Percentiles rank a stretch among this genome's conserved stretches.
phyloP scores from a whole-genome alignment of 2,113 vertebrate genomes.

The Nipponia nippon region DNA sequence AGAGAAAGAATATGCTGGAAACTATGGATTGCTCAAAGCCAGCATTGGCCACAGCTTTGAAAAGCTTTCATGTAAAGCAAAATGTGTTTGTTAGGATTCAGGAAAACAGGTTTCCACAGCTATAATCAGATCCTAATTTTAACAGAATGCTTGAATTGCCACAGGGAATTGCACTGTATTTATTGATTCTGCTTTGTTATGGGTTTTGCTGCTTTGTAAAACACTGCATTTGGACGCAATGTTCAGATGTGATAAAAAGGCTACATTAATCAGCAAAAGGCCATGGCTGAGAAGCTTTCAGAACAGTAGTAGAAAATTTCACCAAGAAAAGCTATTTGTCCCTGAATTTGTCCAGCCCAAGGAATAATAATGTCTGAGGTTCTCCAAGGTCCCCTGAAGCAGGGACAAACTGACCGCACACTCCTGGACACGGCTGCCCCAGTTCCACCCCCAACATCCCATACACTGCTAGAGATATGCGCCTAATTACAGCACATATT shows the following conservation, averaged over 20 bases:
- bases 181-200: slow-evolving; percentile 64
- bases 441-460: not conserved
- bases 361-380: not conserved
- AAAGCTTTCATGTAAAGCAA: slow-evolving; percentile 51
- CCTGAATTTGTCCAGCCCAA: not conserved
- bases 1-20: not conserved
- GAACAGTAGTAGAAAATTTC: not conserved
- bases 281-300: slow-evolving; percentile 16
- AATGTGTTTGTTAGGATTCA: slow-evolving; percentile 43
- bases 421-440: not conserved
- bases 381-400: not conserved
- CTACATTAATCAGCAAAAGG: slow-evolving; percentile 51
- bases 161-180: slow-evolving; percentile 46
- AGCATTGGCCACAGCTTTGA: not conserved
- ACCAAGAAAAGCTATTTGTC: not conserved
- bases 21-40: not conserved
- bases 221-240: slow-evolving; percentile 10
- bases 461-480: not conserved
- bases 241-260: slow-evolving; percentile 51
- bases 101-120: slow-evolving; percentile 43
- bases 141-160: slow-evolving; percentile 27
- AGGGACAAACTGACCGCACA: not conserved
- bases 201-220: slow-evolving; percentile 47
- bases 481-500: not conserved
- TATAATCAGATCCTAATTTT: slow-evolving; percentile 61